Percentiles rank a stretch among this genome's conserved stretches.
Conservation (phyloP, 2,113 vertebrate genomes). For the Poeciliopsis prolifica region DNA sequence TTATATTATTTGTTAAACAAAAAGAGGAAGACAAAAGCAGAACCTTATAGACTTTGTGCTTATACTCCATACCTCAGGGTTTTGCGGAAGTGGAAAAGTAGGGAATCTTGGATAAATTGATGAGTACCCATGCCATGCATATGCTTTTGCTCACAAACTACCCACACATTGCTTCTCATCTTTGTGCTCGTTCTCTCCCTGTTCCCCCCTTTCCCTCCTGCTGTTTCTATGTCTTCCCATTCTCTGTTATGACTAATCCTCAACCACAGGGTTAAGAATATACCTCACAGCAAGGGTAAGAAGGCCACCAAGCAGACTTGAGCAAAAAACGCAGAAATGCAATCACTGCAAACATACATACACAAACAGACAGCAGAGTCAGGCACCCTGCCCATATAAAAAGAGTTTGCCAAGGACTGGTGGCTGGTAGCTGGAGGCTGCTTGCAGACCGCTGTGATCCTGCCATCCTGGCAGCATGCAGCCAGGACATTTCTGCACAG, state of each 20-base stretch:
- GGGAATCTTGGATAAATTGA: slow-evolving; percentile 65
- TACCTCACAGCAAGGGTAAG: slow-evolving; percentile 62
- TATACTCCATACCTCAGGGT: slow-evolving; percentile 59
- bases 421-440: slow-evolving; percentile 50
- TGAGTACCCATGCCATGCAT: slow-evolving; percentile 57
- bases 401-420: slow-evolving; percentile 54
- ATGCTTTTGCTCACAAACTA: slow-evolving; percentile 31
- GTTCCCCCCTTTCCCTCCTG: neutral
- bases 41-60: slow-evolving; percentile 57
- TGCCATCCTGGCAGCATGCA: slow-evolving; percentile 44
- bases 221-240: slow-evolving; percentile 48
- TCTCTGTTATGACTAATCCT: slow-evolving; percentile 64
- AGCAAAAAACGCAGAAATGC: slow-evolving; percentile 26
- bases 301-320: slow-evolving; percentile 23
- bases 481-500: slow-evolving; percentile 62
- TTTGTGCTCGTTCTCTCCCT: slow-evolving; percentile 7
- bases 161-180: slow-evolving; percentile 49
- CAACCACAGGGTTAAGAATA: slow-evolving; percentile 53
- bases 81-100: slow-evolving; percentile 49
- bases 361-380: slow-evolving; percentile 46
- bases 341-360: slow-evolving; percentile 47
- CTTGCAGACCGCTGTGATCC: slow-evolving; percentile 61
- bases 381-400: slow-evolving; percentile 44
- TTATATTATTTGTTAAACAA: neutral
- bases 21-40: slow-evolving; percentile 38